These are phyloP conservation scores for Dermochelys coriacea DNA, from an alignment of 2,797 vertebrate species.

Conservation along the genomic window DNA sequence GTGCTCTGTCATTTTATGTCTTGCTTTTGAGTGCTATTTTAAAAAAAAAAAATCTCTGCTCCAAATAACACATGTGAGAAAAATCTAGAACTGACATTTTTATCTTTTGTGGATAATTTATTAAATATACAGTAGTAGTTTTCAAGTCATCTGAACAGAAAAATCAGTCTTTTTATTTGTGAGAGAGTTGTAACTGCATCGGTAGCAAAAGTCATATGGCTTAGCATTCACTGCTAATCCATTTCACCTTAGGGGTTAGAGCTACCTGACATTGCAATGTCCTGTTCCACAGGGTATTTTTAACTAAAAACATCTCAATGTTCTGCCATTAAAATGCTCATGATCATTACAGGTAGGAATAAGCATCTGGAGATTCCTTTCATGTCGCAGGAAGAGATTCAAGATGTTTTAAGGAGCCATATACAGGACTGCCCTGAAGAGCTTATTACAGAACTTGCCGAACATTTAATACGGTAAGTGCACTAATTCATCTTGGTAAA, in stretches of 20 bases:
- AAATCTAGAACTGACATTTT: not conserved
- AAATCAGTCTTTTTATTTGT: not conserved
- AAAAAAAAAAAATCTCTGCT: not conserved
- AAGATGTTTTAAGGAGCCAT: conserved; percentile 85
- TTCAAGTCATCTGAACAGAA: not conserved
- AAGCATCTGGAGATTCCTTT: conserved; percentile 87
- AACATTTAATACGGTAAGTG: conserved; percentile 89
- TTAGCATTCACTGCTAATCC: not conserved
- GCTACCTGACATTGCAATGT: not conserved
- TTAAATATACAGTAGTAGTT: not conserved
- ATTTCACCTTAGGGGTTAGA: not conserved
- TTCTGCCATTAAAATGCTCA: not conserved
- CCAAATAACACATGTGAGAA: not conserved
- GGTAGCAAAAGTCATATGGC: not conserved
- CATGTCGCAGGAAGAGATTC: conserved; percentile 89
- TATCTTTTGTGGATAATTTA: not conserved
- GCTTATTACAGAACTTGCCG: conserved; percentile 90
- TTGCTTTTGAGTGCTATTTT: not conserved
- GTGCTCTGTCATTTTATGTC: not conserved
- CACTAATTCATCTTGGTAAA: not conserved
- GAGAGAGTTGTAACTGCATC: not conserved
- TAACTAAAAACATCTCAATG: not conserved
- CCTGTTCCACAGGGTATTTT: not conserved
- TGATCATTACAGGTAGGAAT: conserved; percentile 82
- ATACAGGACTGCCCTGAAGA: conserved; percentile 92